A percentile compares a stretch with the other conserved stretches of the same genome.
These are phyloP conservation scores for Oophaga pumilio DNA, from an alignment of 2,113 vertebrate species.

Conservation along the genomic window DNA sequence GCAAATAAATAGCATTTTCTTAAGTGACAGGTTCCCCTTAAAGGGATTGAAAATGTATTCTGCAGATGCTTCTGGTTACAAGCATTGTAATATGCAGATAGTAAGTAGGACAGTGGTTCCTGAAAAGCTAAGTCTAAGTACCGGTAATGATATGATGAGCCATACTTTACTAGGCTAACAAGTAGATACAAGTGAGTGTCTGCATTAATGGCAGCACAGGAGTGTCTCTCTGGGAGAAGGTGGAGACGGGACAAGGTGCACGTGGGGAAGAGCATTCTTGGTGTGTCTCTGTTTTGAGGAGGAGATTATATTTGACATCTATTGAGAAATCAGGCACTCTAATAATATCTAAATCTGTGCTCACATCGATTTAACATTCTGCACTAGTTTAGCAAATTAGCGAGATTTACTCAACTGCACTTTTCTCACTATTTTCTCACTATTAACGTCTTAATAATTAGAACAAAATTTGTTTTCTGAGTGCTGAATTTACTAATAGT, in stretches of 20 bases:
- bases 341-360: background rate
- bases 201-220: background rate
- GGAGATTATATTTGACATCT: background rate
- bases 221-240: background rate
- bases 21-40: too few relatives aligned
- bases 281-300: background rate
- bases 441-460: too few relatives aligned
- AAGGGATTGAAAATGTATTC: too few relatives aligned
- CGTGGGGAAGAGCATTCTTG: background rate
- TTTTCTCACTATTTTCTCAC: background rate
- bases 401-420: background rate
- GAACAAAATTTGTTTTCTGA: too few relatives aligned
- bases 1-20: too few relatives aligned
- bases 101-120: background rate
- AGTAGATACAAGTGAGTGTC: background rate
- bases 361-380: background rate
- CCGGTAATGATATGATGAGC: background rate
- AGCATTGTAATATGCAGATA: background rate
- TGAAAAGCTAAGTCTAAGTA: background rate
- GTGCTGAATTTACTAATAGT: too few relatives aligned
- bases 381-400: background rate
- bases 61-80: background rate
- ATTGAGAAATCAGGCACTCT: background rate
- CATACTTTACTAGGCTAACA: background rate
- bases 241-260: background rate